These are phyloP conservation scores for Siniperca obscura DNA, from an alignment of 2,797 vertebrate genomes.

Conservation along the genomic window DNA sequence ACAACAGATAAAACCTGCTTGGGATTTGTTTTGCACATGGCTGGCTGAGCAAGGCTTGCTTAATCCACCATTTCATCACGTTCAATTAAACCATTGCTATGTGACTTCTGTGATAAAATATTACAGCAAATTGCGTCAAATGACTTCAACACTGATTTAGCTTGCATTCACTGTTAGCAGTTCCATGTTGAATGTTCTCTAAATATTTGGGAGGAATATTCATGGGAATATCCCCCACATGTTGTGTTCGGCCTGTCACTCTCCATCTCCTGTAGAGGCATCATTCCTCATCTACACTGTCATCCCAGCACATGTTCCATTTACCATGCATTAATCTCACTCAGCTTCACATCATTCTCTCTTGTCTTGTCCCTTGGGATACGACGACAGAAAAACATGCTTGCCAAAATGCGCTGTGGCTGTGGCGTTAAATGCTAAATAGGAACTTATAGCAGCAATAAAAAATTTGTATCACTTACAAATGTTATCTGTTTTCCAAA, in stretches of 20 bases:
- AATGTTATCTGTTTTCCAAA: conserved; percentile 34
- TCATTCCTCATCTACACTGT: conserved; percentile 74
- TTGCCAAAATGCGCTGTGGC: conserved; percentile 45
- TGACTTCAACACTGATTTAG: conserved; percentile 24
- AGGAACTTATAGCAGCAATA: conserved; percentile 44
- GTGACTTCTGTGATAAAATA: conserved; percentile 51
- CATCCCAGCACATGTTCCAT: conserved; percentile 77
- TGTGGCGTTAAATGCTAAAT: conserved; percentile 22
- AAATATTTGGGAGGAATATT: conserved; percentile 56
- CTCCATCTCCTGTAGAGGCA: conserved; percentile 60
- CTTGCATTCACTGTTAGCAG: conserved; percentile 16
- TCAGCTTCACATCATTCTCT: conserved; percentile 63
- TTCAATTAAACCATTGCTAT: conserved; percentile 49
- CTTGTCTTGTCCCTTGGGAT: conserved; percentile 59
- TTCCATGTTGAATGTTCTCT: conserved; percentile 27
- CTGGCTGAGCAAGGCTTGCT: conserved; percentile 32
- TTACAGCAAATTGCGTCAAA: conserved; percentile 64
- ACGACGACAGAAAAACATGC: conserved; percentile 50
- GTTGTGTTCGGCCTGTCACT: conserved; percentile 72
- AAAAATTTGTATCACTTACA: conserved; percentile 32
- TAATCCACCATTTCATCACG: conserved; percentile 62
- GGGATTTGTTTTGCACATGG: conserved; percentile 59
- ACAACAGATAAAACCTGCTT: conserved; percentile 60
- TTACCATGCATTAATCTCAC: conserved; percentile 78
- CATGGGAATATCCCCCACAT: conserved; percentile 35